A percentile compares a stretch with the other conserved stretches of the same genome.
Evolutionary conservation across 2,797 vertebrate species (phyloP).

Genomic region (Darevskia mixta): DNA sequence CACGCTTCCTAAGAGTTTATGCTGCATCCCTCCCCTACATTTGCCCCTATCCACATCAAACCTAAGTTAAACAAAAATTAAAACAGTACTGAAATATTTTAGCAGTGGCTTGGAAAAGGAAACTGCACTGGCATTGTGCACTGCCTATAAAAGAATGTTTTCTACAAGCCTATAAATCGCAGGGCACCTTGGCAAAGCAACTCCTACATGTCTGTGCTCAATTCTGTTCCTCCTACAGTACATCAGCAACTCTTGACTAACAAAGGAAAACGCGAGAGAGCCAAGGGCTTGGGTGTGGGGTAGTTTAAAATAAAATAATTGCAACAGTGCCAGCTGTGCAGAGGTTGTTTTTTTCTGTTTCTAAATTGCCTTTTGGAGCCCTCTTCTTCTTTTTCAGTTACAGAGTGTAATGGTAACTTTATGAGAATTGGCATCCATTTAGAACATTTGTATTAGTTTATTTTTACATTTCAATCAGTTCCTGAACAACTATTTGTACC

Average conservation of each 20-base stretch:
- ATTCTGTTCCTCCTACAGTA: neutral
- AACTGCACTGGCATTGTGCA: neutral
- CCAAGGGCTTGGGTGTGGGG: neutral
- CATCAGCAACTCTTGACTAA: neutral
- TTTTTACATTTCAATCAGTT: fast-evolving
- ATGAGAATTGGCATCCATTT: fast-evolving
- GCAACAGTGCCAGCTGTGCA: neutral
- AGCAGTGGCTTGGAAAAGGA: neutral
- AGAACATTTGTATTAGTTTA: neutral
- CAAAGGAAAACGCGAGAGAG: neutral
- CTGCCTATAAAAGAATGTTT: neutral
- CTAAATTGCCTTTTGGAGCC: neutral
- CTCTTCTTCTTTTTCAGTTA: neutral
- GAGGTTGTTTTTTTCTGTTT: too few species aligned
- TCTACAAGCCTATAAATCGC: neutral
- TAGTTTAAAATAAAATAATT: neutral
- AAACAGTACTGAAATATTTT: neutral
- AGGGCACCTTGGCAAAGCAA: neutral
- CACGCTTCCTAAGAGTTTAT: neutral
- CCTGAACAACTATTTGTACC: fast-evolving
- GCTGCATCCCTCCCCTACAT: neutral
- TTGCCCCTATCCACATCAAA: neutral
- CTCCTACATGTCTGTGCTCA: neutral
- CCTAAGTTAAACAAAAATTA: neutral
- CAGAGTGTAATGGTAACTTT: neutral